Evolutionary conservation across 2,797 vertebrate genomes (phyloP).

Genomic region (Tragopan temminckii): DNA sequence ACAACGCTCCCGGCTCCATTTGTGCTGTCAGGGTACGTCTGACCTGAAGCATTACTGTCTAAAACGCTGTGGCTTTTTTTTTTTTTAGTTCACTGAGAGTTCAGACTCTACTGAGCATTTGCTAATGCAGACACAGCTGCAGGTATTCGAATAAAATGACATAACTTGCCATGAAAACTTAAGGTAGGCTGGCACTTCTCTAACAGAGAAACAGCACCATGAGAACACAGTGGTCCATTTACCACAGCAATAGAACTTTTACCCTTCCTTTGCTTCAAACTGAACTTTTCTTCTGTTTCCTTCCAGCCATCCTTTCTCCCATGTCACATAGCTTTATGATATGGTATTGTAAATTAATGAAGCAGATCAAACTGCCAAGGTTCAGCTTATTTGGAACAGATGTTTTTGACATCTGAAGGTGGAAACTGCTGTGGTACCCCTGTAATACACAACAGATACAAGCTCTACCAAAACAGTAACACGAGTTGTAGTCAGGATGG

Average conservation of each 20-base stretch:
- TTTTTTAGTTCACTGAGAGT: background rate
- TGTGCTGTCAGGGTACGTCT: background rate
- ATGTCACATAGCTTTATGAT: background rate
- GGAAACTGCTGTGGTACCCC: background rate
- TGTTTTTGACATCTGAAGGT: background rate
- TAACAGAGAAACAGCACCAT: background rate
- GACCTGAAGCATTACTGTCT: background rate
- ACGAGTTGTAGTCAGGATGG: background rate
- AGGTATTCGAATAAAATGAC: background rate
- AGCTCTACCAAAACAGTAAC: background rate
- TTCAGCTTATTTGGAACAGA: background rate
- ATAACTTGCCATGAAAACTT: background rate
- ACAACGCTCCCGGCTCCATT: background rate
- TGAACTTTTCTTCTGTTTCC: background rate
- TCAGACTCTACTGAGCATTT: background rate
- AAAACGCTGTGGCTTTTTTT: background rate
- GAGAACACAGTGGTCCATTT: rapidly evolving
- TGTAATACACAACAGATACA: background rate
- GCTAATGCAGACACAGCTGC: background rate
- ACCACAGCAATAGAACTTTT: rapidly evolving
- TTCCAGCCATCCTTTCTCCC: background rate
- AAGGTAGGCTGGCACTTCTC: background rate
- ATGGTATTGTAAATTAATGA: background rate
- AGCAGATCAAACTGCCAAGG: background rate
- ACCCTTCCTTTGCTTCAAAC: background rate